These are phyloP conservation scores for Thera britannica DNA, from an alignment of 2,888 invertebrate species.

Conservation along the genomic window DNA sequence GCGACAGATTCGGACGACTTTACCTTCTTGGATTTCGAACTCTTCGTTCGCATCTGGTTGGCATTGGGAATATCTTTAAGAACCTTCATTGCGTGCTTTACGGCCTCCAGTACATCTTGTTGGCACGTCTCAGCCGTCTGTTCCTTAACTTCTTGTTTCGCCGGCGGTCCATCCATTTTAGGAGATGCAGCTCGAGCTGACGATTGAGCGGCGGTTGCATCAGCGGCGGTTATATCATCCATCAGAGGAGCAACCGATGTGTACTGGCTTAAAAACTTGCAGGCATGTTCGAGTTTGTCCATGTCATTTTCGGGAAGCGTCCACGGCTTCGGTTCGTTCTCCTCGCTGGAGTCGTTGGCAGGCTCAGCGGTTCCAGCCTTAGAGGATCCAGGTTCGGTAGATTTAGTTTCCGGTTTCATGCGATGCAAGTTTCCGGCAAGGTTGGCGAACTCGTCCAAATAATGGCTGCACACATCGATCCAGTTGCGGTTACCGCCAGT, in stretches of 20 bases:
- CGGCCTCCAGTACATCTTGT: conserved; percentile 4
- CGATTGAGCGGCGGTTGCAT: conserved; percentile 10
- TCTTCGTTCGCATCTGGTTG: not conserved
- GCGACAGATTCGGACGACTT: not conserved
- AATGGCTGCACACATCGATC: conserved; percentile 77
- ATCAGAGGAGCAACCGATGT: not conserved
- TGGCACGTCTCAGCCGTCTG: not conserved
- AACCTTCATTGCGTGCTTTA: not conserved
- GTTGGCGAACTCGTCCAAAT: conserved; percentile 83
- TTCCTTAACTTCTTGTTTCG: not conserved
- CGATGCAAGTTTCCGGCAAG: conserved; percentile 70
- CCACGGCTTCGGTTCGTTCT: conserved; percentile 22
- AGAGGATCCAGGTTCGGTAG: not conserved
- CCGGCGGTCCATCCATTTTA: not conserved
- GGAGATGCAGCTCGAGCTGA: conserved; percentile 13
- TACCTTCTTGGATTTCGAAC: not conserved
- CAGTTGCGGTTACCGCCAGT: conserved; percentile 58
- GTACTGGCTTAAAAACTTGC: conserved; percentile 14
- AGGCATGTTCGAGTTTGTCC: conserved; percentile 21
- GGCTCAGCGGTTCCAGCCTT: not conserved
- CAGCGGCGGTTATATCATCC: conserved; percentile 8
- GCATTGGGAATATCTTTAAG: not conserved
- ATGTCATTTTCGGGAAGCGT: conserved; percentile 14
- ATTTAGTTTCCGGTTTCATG: conserved; percentile 5
- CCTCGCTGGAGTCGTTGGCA: not conserved